Evolutionary conservation across 2,113 vertebrate genomes (phyloP), one percentile per base, ranked within the genome.

Genomic region (Indri indri): DNA sequence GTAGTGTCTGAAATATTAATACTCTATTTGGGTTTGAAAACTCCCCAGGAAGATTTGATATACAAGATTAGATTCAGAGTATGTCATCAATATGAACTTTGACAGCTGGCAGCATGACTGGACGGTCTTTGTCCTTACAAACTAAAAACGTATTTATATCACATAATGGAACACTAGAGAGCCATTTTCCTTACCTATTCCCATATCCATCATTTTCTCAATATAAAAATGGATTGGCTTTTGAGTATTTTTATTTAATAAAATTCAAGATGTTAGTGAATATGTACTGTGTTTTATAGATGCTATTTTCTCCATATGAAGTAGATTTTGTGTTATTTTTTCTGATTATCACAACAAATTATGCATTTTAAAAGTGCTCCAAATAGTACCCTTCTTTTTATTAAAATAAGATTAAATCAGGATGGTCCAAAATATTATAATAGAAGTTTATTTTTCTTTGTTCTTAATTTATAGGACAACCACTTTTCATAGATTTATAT

Each of bases 131-230:
- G 83, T 98, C 98, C 95, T 95, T 97, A 50, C 63, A 97, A 97
- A 93, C 79, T 97, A 86, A 97, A 97, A 94, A 97, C 91, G 80
- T 93, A 84, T 97, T 98, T 97, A 88, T 97, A 82, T 77, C 81
- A 85, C 52, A 96, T 96, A 97, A 97, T 98, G 94, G 97, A 97
- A 97, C 95, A 96, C 91, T 76, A 92, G 88, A 97, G 97, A 98
- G 95, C 66, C 82, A 96, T 98, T 97, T 98, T 94, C 32, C 37
- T 95, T 94, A 97, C 95, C 96, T 94, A 92, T 96, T 94, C 97
- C 94, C 73, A 79, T 95, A 94, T 96, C 94, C n/a, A 20, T 98
- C 89, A 95, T 82, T 66, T 81, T 79, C 94, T 83, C 97, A 59
- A 16, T 93, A 20, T 88, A 84, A 94, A 93, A 87, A 42, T 66